Conservation (phyloP, 2,113 vertebrate genomes). For the Megaceryle maxima region DNA sequence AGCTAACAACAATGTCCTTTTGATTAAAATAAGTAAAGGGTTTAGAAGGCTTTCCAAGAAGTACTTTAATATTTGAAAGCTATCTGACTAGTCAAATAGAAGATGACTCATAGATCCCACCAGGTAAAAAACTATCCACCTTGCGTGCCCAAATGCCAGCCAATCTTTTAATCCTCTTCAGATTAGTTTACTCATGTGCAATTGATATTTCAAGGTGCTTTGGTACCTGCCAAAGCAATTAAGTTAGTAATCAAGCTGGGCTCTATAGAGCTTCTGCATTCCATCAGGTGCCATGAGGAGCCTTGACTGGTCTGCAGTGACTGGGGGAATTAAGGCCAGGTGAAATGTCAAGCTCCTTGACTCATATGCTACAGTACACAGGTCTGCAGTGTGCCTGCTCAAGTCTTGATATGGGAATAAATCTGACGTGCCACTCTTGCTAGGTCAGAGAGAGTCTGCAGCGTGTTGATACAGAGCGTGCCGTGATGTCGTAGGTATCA, state of each 20-base stretch:
- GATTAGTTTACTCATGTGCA: neutral
- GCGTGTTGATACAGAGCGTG: neutral
- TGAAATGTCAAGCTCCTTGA: conserved; percentile 29
- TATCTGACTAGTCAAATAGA: neutral
- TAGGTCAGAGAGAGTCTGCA: conserved; percentile 6
- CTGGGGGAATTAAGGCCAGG: neutral
- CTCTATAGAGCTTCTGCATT: neutral
- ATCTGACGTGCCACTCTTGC: neutral
- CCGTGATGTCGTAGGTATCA: neutral
- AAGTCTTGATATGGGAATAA: neutral
- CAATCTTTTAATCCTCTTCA: conserved; percentile 23
- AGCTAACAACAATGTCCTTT: neutral
- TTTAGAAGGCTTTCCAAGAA: neutral
- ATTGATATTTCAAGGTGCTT: neutral
- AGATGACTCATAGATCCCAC: neutral
- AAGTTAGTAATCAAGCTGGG: neutral
- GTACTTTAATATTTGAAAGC: conserved; percentile 9
- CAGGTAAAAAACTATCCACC: neutral
- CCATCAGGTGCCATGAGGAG: neutral
- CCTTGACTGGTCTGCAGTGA: fast-evolving
- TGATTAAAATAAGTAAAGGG: neutral
- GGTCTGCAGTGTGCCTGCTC: neutral
- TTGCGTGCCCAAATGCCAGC: neutral
- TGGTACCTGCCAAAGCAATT: neutral
- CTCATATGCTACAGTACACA: conserved; percentile 8